phyloP scores from a whole-genome alignment of 2,113 vertebrate species.

The Anhinga anhinga region DNA sequence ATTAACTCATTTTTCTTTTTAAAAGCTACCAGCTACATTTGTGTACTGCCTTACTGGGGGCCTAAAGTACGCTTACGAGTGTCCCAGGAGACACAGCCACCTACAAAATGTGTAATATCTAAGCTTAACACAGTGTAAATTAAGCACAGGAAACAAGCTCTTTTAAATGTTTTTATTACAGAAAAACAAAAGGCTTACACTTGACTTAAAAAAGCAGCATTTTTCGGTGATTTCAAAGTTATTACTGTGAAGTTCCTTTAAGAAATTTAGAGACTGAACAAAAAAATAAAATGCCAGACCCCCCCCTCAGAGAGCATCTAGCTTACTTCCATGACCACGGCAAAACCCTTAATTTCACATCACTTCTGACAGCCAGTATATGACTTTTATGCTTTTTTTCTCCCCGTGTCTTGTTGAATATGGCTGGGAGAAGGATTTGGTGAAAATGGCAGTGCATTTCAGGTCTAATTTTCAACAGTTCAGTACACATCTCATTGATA shows the following conservation, averaged over 20 bases:
- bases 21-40: background rate
- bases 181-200: conserved; percentile 72
- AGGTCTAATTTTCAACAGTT: background rate
- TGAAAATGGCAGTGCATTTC: conserved; percentile 8
- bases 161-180: conserved; percentile 74
- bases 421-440: background rate
- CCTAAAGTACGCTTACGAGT: fast-evolving
- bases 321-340: conserved; percentile 16
- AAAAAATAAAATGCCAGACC: conserved; percentile 23
- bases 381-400: background rate
- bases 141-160: background rate
- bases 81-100: background rate
- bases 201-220: conserved; percentile 52
- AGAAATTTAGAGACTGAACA: conserved; percentile 50
- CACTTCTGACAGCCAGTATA: background rate
- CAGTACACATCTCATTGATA: background rate
- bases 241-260: conserved; percentile 56
- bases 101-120: background rate
- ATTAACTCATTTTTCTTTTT: background rate
- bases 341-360: background rate
- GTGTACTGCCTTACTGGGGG: fast-evolving
- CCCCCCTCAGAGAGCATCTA: background rate
- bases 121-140: background rate
- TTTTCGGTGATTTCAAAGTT: conserved; percentile 42
- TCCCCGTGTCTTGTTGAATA: background rate